Evolutionary conservation across 1,140 invertebrate genomes (phyloP).

Genomic region (Hypsibius dujardini): DNA sequence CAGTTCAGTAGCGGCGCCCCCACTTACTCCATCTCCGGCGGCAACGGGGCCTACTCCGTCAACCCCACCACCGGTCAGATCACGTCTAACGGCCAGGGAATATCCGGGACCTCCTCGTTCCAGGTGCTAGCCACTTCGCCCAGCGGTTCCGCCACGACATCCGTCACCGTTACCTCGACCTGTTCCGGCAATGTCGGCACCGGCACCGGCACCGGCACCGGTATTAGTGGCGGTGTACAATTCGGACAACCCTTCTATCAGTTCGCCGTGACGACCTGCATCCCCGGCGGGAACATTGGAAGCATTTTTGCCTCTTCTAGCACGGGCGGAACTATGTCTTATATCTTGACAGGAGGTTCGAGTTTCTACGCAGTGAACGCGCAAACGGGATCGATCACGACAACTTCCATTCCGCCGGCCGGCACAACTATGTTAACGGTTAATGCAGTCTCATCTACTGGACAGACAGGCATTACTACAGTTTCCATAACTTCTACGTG

Average conservation of each 20-base stretch:
- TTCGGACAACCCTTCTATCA: too few relatives aligned
- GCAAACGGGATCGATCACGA: not conserved
- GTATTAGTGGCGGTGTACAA: not conserved
- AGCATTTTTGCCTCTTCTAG: not conserved
- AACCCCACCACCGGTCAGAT: constrained; percentile 1
- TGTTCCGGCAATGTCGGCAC: too few relatives aligned
- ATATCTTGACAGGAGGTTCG: not conserved
- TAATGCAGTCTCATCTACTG: not conserved
- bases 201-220: not conserved
- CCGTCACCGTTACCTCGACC: not conserved
- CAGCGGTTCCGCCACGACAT: not conserved
- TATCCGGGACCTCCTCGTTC: not conserved
- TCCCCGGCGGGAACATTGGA: too few relatives aligned
- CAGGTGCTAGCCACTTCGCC: not conserved
- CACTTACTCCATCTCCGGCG: not conserved
- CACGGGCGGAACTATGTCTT: not conserved
- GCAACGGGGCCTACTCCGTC: too few relatives aligned
- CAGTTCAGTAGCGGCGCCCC: not conserved
- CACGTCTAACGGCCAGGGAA: not conserved
- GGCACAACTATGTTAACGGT: not conserved
- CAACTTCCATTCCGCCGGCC: not conserved
- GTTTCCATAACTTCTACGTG: not conserved
- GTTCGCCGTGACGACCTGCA: too few relatives aligned
- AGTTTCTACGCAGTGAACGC: not conserved
- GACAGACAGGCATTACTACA: not conserved